Evolutionary conservation across 2,797 vertebrate species (phyloP), one percentile per base, ranked within the genome.

Genomic region (Melanotaenia maccullochi): DNA sequence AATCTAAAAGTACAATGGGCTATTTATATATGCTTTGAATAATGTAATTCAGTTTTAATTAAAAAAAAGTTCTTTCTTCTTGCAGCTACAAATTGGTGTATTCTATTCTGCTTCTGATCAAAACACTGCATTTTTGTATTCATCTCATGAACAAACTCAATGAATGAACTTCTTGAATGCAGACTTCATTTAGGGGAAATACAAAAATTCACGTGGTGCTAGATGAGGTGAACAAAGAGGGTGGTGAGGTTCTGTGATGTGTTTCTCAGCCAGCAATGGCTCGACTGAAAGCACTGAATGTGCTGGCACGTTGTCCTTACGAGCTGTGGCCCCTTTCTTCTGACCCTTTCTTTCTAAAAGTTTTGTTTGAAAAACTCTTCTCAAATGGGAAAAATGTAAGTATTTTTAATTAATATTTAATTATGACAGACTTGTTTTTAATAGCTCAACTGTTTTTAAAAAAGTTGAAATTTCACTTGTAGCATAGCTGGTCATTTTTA

Each of bases 1-100:
- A 68, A 65, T 65, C 35, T 81, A 54, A 67, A 75, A 75, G 54
- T 65, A 72, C 51, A 78, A 56, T 14, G 5, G 32, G 68, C 81
- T 76, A 22, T 22, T 51, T 22, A 22, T 49, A 47, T n/a, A n/a
- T n/a, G 20, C 20, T 65, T 66, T 52, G 36, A 28, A 1, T 38
- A 28, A 25, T n/a, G 49, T 52, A 25, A 55, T 28, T 55, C 25
- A 28, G 52, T 55, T 25, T 24, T 6, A 55, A 28, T 24, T 9
- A 25, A 24, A 4, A 14, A 12, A 40, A 16, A 30, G 7, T 55
- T 16, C 16, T 20, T 56, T 32, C 54, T 32, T 25, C 18, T 13
- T 54, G 51, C 24, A 7, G 2, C 24, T 54, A 28, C 12, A 54
- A 54, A 28, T 6, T 20, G 18, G 6, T 56, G 54, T 16, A 9